Percentiles rank a stretch among this genome's conserved stretches.
Evolutionary conservation across 1,140 invertebrate species (phyloP).

Genomic region (Pseudomyrmex flavicornis): DNA sequence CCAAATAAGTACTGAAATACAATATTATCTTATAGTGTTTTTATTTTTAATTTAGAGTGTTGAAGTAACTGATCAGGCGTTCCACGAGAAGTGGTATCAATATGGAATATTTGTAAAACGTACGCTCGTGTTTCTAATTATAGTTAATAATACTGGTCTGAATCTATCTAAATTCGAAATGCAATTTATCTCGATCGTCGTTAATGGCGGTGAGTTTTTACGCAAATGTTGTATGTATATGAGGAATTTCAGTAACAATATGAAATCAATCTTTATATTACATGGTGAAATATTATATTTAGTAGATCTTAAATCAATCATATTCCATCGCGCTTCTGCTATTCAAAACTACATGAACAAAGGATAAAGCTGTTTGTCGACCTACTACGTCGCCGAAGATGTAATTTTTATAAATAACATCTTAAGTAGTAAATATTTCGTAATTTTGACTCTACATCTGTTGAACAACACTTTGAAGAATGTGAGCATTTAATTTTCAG

Average conservation of each 20-base stretch:
- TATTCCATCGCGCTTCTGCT: conserved; percentile 22
- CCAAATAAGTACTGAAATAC: not conserved
- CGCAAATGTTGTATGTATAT: not conserved
- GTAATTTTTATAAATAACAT: not conserved
- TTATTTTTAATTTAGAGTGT: conserved; percentile 54
- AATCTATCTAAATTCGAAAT: conserved; percentile 47
- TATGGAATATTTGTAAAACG: not conserved
- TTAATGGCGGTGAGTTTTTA: conserved; percentile 61
- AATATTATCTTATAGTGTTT: not conserved
- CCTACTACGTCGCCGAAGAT: not conserved
- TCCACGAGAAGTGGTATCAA: conserved; percentile 66
- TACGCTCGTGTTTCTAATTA: conserved; percentile 36
- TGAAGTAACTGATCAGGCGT: conserved; percentile 56
- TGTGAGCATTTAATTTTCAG: too few species aligned
- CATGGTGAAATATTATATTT: not conserved
- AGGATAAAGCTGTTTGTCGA: too few species aligned
- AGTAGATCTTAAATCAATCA: conserved; percentile 37
- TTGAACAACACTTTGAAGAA: too few species aligned
- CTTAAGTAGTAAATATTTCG: too few species aligned
- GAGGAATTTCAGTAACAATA: too few species aligned
- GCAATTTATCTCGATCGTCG: conserved; percentile 66
- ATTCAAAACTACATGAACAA: conserved; percentile 7
- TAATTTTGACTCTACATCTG: too few species aligned
- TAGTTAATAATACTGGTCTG: conserved; percentile 62
- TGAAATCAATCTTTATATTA: not conserved